A percentile compares a stretch with the other conserved stretches of the same genome.
Conservation (phyloP, 2,888 invertebrate species). For the Epirrhoe tristata region DNA sequence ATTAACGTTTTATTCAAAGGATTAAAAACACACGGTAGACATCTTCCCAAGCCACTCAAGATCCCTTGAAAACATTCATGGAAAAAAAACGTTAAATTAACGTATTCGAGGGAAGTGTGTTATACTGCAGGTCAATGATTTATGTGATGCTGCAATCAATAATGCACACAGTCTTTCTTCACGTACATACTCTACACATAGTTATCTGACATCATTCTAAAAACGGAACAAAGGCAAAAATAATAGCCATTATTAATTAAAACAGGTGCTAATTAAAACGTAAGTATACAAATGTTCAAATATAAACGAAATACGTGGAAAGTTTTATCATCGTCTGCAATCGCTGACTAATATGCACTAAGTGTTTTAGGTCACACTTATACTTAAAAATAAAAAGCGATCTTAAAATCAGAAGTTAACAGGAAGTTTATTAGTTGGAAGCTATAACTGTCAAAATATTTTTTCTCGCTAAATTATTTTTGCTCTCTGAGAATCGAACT, state of each 20-base stretch:
- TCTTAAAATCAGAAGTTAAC: constrained; percentile 16
- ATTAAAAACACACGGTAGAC: too few relatives aligned
- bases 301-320: constrained; percentile 64
- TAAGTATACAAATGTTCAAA: constrained; percentile 39
- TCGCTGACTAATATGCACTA: constrained; percentile 58
- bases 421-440: constrained; percentile 17
- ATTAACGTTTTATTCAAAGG: too few relatives aligned
- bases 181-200: too few relatives aligned
- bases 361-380: constrained; percentile 51
- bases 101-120: too few relatives aligned
- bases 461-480: too few relatives aligned
- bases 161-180: too few relatives aligned
- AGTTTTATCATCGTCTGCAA: constrained; percentile 68
- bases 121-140: too few relatives aligned
- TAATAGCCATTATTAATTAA: constrained; percentile 12
- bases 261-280: constrained; percentile 30
- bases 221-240: constrained; percentile 1
- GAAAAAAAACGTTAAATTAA: too few relatives aligned
- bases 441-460: neutral
- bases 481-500: too few relatives aligned
- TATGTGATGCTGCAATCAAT: too few relatives aligned
- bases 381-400: constrained; percentile 36
- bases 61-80: too few relatives aligned
- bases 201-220: neutral
- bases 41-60: too few relatives aligned